Percentiles rank a stretch among this genome's conserved stretches.
Conservation (phyloP, 2,113 vertebrate species). For the Callocephalon fimbriatum region DNA sequence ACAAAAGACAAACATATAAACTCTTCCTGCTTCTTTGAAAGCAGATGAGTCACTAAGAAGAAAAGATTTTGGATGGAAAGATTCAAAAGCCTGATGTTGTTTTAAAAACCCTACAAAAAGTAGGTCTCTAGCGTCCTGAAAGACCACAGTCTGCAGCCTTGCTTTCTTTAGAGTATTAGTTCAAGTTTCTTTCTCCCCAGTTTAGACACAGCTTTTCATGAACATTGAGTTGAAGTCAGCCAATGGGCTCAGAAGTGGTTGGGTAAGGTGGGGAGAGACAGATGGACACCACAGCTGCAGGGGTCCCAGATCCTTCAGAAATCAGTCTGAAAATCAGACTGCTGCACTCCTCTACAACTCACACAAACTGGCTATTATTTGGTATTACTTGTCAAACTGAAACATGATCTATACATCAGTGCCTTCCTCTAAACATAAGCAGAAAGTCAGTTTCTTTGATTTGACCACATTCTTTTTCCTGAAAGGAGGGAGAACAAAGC, state of each 20-base stretch:
- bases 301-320: neutral
- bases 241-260: neutral
- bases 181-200: neutral
- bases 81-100: neutral
- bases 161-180: neutral
- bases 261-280: neutral
- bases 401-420: neutral
- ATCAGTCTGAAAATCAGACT: neutral
- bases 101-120: neutral
- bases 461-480: neutral
- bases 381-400: constrained; percentile 1
- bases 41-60: neutral
- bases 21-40: neutral
- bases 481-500: neutral
- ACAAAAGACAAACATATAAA: neutral
- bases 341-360: neutral
- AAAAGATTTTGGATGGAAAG: neutral
- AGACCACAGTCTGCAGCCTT: neutral
- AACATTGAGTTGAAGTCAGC: neutral
- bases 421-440: neutral
- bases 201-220: neutral
- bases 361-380: neutral
- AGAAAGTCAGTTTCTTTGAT: constrained; percentile 12
- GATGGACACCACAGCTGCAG: neutral
- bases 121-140: neutral